phyloP scores from a whole-genome alignment of 1,140 invertebrate genomes.

The Globodera rostochiensis region DNA sequence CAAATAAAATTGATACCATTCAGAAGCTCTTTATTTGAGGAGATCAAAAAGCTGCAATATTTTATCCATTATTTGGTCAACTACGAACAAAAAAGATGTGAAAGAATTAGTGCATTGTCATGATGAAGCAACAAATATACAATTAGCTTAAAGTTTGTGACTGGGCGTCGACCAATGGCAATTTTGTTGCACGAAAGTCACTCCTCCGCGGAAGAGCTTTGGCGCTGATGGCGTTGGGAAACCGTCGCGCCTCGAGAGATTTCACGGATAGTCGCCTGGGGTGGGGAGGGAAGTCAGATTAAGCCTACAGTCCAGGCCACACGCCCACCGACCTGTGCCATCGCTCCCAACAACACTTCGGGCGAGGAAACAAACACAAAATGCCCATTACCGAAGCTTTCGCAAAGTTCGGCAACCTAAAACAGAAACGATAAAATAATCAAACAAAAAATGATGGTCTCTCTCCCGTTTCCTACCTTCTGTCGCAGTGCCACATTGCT shows the following conservation, averaged over 20 bases:
- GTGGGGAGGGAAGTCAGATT: neutral
- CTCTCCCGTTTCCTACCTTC: conserved; percentile 31
- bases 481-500: conserved; percentile 45
- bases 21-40: no score
- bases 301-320: no score
- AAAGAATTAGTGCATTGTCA: no score
- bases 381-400: conserved; percentile 50
- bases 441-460: neutral
- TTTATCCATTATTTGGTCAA: no score
- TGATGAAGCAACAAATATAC: no score
- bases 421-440: neutral
- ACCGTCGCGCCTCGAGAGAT: conserved; percentile 36
- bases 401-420: conserved; percentile 56
- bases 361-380: conserved; percentile 62
- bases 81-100: no score
- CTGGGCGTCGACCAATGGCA: no score
- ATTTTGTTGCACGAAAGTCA: no score
- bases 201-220: conserved; percentile 3
- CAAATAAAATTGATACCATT: no score
- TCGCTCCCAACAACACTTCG: conserved; percentile 62
- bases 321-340: conserved; percentile 52
- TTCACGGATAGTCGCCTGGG: conserved; percentile 48
- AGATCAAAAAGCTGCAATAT: no score
- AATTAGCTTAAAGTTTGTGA: no score
- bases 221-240: neutral